Evolutionary conservation across 2,113 vertebrate genomes (phyloP), one percentile per base, ranked within the genome.

Genomic region (Mus musculus): DNA sequence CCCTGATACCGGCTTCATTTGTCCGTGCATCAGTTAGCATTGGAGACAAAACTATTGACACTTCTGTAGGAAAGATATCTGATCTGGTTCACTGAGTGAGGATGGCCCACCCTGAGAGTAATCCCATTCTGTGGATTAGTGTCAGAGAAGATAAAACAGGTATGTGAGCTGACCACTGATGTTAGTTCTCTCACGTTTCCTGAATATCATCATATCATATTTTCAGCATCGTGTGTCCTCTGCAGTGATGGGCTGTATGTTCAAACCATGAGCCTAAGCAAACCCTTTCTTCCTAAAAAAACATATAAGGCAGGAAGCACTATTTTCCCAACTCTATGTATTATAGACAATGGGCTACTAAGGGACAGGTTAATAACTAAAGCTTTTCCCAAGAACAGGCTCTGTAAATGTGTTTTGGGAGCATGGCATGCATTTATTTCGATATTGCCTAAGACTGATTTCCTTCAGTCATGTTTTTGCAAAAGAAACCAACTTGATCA

Each of bases 371-470:
- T 87, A 54, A 75, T 19, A 7, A 89, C 16, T 46, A 54, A 67
- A 81, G 36, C 59, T 30, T 7, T 8, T 36, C 39, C 77, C 77
- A 52, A 26, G 42, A 8, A 20, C 46, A 90, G 1, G 7, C 49
- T 93, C 88, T n/a, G 7, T 42, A 73, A 84, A 75, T 92, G 42
- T 90, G 16, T 80, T 88, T 78, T 24, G 76, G 49, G 30, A 75
- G 4, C 63, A 4, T 9, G 13, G 17, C 2, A 4, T 12, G 3
- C 26, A 12, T 54, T 92, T n/a, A 7, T 56, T 89, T 73, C 11
- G 24, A 33, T n/a, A n/a, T 63, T 28, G 10, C 24, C 24, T 39
- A 5, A 52, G 42, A 11, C 86, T 90, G 20, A 30, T 54, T 88
- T 90, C 30, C 67, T 39, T 33, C 26, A 69, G 11, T 13, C 63